phyloP scores from a whole-genome alignment of 2,888 invertebrate genomes.

The Atethmia centrago region DNA sequence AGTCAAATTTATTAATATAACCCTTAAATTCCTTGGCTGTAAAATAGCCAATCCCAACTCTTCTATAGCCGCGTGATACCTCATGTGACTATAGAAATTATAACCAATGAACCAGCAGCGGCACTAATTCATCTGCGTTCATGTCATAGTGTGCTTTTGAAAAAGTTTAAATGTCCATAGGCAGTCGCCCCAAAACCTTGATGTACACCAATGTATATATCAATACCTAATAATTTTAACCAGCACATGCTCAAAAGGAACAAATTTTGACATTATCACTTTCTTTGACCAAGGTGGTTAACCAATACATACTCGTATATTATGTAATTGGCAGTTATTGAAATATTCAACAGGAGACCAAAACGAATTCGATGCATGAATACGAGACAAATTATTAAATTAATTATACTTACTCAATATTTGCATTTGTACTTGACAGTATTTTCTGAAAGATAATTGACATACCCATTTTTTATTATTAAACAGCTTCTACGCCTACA shows the following conservation, averaged over 20 bases:
- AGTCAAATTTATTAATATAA: no score
- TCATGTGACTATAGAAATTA: background rate
- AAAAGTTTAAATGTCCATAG: background rate
- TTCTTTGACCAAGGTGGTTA: no score
- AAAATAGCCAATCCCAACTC: background rate
- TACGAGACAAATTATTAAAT: constrained; percentile 10
- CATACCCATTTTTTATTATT: background rate
- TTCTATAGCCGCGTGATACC: background rate
- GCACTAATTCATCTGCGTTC: background rate
- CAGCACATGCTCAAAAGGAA: background rate
- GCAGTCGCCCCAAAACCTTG: background rate
- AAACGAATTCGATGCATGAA: background rate
- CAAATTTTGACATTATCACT: background rate
- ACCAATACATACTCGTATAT: background rate
- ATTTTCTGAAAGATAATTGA: background rate
- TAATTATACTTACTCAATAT: background rate
- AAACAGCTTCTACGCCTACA: constrained; percentile 11
- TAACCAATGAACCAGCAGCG: background rate
- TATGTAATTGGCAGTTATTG: background rate
- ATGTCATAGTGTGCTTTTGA: no score
- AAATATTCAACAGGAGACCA: background rate
- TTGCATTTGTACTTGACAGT: background rate
- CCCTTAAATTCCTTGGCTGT: background rate
- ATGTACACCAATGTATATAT: background rate
- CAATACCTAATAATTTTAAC: no score